Evolutionary conservation across 2,888 invertebrate species (phyloP).

Genomic region (Heliconius charithonia): DNA sequence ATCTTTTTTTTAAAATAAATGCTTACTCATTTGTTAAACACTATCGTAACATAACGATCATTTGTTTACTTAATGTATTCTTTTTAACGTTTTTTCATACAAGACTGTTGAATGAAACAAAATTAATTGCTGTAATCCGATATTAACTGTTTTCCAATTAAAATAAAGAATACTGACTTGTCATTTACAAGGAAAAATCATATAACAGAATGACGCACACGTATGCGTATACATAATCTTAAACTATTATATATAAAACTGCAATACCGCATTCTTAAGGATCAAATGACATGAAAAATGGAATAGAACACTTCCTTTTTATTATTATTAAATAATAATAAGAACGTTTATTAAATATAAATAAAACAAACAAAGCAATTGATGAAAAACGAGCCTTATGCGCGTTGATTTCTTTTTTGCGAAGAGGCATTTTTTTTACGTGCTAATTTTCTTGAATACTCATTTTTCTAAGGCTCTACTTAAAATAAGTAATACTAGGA

Average conservation of each 20-base stretch:
- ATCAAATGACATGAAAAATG: background rate
- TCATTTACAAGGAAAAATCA: background rate
- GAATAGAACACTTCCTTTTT: background rate
- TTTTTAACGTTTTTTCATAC: conserved; percentile 4
- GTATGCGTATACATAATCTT: background rate
- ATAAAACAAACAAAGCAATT: no score
- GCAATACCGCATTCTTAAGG: conserved; percentile 10
- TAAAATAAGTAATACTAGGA: no score
- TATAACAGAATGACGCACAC: background rate
- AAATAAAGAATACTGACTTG: background rate
- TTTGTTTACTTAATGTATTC: conserved; percentile 3
- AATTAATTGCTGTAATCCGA: conserved; percentile 20
- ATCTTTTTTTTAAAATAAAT: background rate
- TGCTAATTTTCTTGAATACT: no score
- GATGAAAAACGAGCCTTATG: background rate
- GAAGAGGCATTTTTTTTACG: background rate
- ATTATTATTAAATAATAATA: background rate
- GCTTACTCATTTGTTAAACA: background rate
- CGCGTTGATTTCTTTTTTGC: conserved; percentile 19
- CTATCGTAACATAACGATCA: background rate
- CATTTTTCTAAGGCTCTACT: no score
- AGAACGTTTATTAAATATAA: background rate
- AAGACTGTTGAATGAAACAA: background rate
- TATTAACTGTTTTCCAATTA: background rate
- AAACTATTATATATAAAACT: conserved; percentile 2